Conservation (phyloP, 92 coral and sea anemone genomes). For the Actinernus sp. region DNA sequence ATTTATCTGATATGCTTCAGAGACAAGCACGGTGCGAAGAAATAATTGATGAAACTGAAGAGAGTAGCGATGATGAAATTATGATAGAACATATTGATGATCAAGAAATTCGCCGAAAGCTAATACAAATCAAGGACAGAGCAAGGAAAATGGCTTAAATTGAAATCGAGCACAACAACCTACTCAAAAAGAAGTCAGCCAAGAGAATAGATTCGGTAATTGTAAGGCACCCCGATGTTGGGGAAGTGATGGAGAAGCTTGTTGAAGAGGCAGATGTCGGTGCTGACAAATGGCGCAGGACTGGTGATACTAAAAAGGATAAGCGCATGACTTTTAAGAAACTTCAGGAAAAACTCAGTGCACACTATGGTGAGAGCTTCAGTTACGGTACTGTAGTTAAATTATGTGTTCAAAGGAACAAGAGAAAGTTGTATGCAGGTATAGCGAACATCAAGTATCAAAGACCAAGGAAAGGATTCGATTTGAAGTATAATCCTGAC, state of each 20-base stretch:
- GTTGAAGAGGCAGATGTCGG: constrained; percentile 57
- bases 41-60: constrained; percentile 21
- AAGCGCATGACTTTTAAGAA: constrained; percentile 47
- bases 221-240: too few species aligned
- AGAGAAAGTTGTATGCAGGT: constrained; percentile 39
- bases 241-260: constrained; percentile 59
- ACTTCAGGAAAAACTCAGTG: constrained; percentile 14
- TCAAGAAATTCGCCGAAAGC: constrained; percentile 12
- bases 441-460: constrained; percentile 54
- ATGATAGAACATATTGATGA: constrained; percentile 11
- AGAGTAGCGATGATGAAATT: constrained; percentile 40
- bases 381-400: constrained; percentile 39
- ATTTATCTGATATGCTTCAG: constrained; percentile 13
- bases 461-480: constrained; percentile 59
- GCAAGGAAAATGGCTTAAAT: constrained; percentile 19
- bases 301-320: constrained; percentile 53
- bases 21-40: constrained; percentile 9
- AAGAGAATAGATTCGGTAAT: not conserved
- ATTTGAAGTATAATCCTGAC: constrained; percentile 58
- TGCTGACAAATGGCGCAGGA: constrained; percentile 60
- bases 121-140: constrained; percentile 24
- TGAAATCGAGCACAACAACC: too few species aligned
- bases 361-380: constrained; percentile 24
- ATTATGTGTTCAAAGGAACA: constrained; percentile 46
- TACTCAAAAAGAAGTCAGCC: too few species aligned